Evolutionary conservation across 2,113 vertebrate species (phyloP).

Genomic region (Colinus virginianus): DNA sequence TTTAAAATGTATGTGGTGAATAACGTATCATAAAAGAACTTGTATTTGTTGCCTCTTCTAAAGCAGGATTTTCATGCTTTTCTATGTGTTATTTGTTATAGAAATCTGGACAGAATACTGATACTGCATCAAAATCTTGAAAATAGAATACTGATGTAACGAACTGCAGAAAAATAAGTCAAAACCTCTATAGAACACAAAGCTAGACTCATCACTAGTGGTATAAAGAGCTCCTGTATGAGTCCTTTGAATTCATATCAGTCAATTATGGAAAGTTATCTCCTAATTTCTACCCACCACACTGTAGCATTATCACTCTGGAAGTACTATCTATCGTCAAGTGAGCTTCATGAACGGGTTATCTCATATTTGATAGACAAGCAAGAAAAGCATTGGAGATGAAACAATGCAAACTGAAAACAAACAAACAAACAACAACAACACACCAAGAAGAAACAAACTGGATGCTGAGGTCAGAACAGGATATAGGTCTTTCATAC

Average conservation of each 20-base stretch:
- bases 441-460: not conserved
- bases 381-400: not conserved
- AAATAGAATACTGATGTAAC: not conserved
- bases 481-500: not conserved
- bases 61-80: not conserved
- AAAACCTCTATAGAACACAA: not conserved
- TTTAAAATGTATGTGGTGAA: not conserved
- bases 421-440: not conserved
- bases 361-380: not conserved
- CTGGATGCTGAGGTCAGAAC: not conserved
- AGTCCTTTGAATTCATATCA: not conserved
- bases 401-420: not conserved
- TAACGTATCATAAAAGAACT: conserved; percentile 24
- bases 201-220: not conserved
- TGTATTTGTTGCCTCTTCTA: not conserved
- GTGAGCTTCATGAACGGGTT: not conserved
- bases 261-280: not conserved
- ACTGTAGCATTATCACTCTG: not conserved
- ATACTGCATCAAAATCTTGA: not conserved
- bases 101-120: not conserved
- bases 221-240: not conserved
- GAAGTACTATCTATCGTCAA: not conserved
- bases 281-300: not conserved
- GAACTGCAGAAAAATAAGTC: not conserved
- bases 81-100: not conserved